A percentile compares a stretch with the other conserved stretches of the same genome.
Evolutionary conservation across 2,888 invertebrate species (phyloP).

Genomic region (Oligia fasciuncula): DNA sequence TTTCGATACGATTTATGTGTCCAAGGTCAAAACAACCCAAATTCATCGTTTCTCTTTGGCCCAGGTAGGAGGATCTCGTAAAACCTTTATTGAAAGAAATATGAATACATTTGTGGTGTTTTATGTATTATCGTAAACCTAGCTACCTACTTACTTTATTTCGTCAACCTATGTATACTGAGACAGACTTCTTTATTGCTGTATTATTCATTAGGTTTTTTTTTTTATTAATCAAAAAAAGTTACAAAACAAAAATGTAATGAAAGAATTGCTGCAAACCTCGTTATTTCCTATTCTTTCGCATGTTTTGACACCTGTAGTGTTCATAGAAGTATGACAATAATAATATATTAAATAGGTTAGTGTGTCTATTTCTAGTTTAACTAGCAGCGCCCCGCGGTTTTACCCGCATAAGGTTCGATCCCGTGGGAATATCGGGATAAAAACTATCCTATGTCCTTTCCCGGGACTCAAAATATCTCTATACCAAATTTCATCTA

Average conservation of each 20-base stretch:
- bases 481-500: no score
- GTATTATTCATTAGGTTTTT: slow-evolving; percentile 13
- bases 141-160: background rate
- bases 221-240: no score
- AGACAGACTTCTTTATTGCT: slow-evolving; percentile 5
- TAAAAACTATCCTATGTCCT: no score
- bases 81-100: slow-evolving; percentile 67
- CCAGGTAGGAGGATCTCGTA: slow-evolving; percentile 67
- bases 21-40: slow-evolving; percentile 11
- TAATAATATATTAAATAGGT: slow-evolving; percentile 13
- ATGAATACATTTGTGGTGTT: slow-evolving; percentile 52
- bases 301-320: background rate
- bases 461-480: no score
- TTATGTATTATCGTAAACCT: slow-evolving; percentile 33
- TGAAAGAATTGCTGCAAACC: slow-evolving; percentile 1
- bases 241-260: slow-evolving; percentile 17
- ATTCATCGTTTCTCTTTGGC: slow-evolving; percentile 44
- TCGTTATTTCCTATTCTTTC: background rate
- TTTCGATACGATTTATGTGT: slow-evolving; percentile 6
- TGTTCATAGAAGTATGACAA: slow-evolving; percentile 8
- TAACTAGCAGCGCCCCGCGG: background rate
- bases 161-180: slow-evolving; percentile 2
- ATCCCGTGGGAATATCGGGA: no score
- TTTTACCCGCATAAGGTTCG: no score
- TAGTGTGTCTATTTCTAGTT: slow-evolving; percentile 12